A percentile compares a stretch with the other conserved stretches of the same genome.
phyloP scores from a whole-genome alignment of 2,888 invertebrate genomes.

The Neelides folsomi region DNA sequence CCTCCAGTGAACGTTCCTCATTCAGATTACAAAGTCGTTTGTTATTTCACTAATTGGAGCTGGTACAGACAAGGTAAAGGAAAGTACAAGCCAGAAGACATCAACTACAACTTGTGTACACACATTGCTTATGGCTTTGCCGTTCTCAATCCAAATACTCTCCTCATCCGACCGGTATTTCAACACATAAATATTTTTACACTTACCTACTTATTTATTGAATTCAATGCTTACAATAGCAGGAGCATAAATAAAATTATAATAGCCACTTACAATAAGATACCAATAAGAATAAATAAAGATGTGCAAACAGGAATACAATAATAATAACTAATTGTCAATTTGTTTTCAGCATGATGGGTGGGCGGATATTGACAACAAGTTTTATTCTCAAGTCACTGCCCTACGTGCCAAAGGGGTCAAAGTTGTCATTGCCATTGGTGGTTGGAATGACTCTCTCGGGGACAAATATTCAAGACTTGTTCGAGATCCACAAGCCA shows the following conservation, averaged over 20 bases:
- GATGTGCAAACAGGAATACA: conserved; percentile 1
- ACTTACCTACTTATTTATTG: too few relatives aligned
- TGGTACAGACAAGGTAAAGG: conserved; percentile 75
- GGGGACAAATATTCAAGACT: conserved; percentile 76
- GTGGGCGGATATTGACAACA: conserved; percentile 44
- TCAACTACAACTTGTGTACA: conserved; percentile 72
- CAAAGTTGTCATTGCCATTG: conserved; percentile 73
- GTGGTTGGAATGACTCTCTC: conserved; percentile 87
- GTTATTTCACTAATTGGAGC: conserved; percentile 89
- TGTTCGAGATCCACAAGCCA: conserved; percentile 57
- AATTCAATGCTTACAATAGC: too few relatives aligned
- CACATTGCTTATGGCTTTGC: conserved; percentile 88
- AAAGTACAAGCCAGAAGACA: conserved; percentile 66
- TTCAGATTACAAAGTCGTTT: conserved; percentile 59
- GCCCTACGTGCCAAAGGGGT: conserved; percentile 56
- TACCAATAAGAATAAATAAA: conserved; percentile 6
- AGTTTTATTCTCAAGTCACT: conserved; percentile 75
- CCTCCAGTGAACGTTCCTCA: conserved; percentile 21
- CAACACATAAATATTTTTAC: too few relatives aligned
- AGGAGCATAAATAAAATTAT: too few relatives aligned
- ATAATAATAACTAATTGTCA: neutral
- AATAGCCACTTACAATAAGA: conserved; percentile 54
- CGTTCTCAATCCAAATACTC: conserved; percentile 58
- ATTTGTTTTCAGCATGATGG: conserved; percentile 12
- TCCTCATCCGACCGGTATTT: conserved; percentile 55